These are phyloP conservation scores for Agrochola circellaris DNA, from an alignment of 2,888 invertebrate genomes.

Conservation along the genomic window DNA sequence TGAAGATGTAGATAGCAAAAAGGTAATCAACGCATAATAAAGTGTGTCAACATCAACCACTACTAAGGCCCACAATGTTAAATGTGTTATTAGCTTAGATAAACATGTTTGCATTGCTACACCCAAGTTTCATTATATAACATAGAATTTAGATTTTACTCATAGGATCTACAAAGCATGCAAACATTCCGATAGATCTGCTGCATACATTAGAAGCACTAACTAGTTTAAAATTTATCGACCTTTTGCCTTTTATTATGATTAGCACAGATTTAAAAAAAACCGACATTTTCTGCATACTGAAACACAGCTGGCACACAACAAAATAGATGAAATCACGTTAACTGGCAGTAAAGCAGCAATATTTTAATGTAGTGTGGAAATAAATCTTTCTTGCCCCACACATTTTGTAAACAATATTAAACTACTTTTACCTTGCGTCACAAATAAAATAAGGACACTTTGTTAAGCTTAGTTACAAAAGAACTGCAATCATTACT, in stretches of 20 bases:
- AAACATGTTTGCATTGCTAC: constrained; percentile 22
- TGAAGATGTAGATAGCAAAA: neutral
- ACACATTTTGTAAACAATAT: constrained; percentile 59
- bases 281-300: constrained; percentile 19
- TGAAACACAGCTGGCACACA: constrained; percentile 13
- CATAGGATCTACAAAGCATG: constrained; percentile 5
- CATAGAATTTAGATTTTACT: neutral
- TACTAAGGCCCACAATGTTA: neutral
- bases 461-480: constrained; percentile 41
- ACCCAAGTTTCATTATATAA: constrained; percentile 17
- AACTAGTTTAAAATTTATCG: neutral
- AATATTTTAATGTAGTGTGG: constrained; percentile 41
- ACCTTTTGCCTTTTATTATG: neutral
- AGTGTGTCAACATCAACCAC: neutral
- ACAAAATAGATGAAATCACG: constrained; percentile 12
- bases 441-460: constrained; percentile 55
- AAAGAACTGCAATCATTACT: constrained; percentile 35
- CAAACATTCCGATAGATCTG: neutral
- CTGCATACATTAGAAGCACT: neutral
- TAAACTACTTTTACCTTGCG: constrained; percentile 49
- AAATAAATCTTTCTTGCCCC: constrained; percentile 48
- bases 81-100: constrained; percentile 28
- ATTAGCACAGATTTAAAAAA: constrained; percentile 18
- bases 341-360: constrained; percentile 23
- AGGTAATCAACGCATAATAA: neutral